Percentiles rank a stretch among this genome's conserved stretches.
Conservation (phyloP, 1,140 invertebrate species). For the Drosophila seguyi region DNA sequence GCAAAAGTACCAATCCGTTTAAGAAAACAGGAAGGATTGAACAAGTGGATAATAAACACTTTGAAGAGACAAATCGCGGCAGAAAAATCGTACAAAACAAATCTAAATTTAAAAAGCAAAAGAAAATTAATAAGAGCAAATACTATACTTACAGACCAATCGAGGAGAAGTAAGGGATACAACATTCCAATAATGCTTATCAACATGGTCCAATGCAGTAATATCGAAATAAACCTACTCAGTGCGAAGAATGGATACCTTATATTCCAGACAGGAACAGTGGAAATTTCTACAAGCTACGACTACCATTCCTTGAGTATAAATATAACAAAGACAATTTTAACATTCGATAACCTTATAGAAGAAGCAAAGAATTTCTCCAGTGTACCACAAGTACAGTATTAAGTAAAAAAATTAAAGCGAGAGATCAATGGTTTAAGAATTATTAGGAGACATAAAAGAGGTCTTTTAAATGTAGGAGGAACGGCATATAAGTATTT, state of each 20-base stretch:
- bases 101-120: slow-evolving; percentile 3
- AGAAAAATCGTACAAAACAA: neutral
- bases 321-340: neutral
- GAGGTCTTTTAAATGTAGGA: too few species aligned
- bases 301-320: neutral
- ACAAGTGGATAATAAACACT: too few species aligned
- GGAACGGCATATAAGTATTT: too few species aligned
- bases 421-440: too few species aligned
- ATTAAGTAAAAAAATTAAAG: too few species aligned
- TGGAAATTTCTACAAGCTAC: neutral
- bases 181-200: neutral
- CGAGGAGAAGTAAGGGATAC: too few species aligned
- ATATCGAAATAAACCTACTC: neutral
- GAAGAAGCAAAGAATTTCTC: too few species aligned
- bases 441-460: too few species aligned
- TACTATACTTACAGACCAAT: neutral
- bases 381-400: too few species aligned
- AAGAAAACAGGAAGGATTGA: too few species aligned
- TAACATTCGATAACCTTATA: neutral
- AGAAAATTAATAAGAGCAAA: neutral
- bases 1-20: neutral
- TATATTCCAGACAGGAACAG: neutral
- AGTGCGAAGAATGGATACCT: neutral
- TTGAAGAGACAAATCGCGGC: neutral
- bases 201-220: neutral